phyloP scores from a whole-genome alignment of 1,140 invertebrate genomes.

The Sitophilus oryzae region DNA sequence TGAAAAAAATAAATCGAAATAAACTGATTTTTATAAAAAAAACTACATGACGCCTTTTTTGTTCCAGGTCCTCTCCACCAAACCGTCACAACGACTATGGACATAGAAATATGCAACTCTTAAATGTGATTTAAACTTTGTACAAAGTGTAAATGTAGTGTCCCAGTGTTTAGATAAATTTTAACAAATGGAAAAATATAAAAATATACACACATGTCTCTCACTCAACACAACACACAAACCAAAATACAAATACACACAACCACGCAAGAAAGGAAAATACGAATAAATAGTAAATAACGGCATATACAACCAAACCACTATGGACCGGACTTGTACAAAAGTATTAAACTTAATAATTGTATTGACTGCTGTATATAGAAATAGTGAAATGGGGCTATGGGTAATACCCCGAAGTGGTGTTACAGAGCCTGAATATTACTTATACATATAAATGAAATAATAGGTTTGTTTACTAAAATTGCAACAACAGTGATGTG shows the following conservation, averaged over 20 bases:
- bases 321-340: conserved; percentile 45
- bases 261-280: too few species aligned
- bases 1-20: too few species aligned
- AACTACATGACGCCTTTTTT: too few species aligned
- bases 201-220: not conserved
- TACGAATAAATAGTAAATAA: too few species aligned
- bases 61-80: conserved; percentile 38
- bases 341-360: conserved; percentile 43
- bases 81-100: conserved; percentile 42
- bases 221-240: not conserved
- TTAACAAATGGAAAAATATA: conserved; percentile 14
- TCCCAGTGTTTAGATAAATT: conserved; percentile 43
- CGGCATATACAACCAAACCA: too few species aligned
- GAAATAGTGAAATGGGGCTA: conserved; percentile 29
- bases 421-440: conserved; percentile 18
- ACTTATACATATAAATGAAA: too few species aligned
- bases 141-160: conserved; percentile 48
- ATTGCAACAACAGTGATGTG: conserved; percentile 38
- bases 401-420: conserved; percentile 33
- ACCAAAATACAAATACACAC: too few species aligned
- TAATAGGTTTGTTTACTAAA: conserved; percentile 24
- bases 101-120: conserved; percentile 46
- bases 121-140: conserved; percentile 46
- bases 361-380: conserved; percentile 43
- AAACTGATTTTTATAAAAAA: too few species aligned